Evolutionary conservation across 2,113 vertebrate genomes (phyloP), one percentile per base, ranked within the genome.

Genomic region (Indri indri): DNA sequence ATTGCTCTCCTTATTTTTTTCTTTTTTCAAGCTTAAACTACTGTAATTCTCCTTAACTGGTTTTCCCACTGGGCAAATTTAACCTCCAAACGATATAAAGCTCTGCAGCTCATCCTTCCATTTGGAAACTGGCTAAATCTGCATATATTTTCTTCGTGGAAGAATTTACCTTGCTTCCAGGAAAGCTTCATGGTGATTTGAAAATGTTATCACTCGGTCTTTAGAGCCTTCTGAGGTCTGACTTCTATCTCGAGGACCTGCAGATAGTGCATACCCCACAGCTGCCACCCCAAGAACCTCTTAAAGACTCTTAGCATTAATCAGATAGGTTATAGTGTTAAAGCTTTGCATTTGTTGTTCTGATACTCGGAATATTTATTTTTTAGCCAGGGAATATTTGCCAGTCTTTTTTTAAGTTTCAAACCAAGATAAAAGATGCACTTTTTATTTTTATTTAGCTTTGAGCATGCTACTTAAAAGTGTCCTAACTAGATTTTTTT

Each of bases 1-100:
- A 96, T 90, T 96, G 81, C 73, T 23, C 93, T 96, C 96, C 13
- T 40, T 82, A 80, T 42, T 22, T 30, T 50, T 65, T 82, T 65
- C n/a, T 61, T 63, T 95, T 97, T 98, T 97, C 83, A 97, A 97
- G 93, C 89, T 79, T 98, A 97, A 98, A 98, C 96, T 97, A 95
- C 97, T 97, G 84, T 98, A 98, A 98, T 99, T 99, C 97, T 98
- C 97, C 97, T 98, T 98, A 98, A 98, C 97, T 95, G 97, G 98
- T 98, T 98, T 98, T 98, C 98, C 98, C 98, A 98, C 97, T 91
- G 98, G 98, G 98, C 98, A 98, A 98, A 98, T 98, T 98, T 98
- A 98, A 98, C 97, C 97, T 98, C 98, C 92, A 97, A 98, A 97
- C 34, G 88, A 87, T 98, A 94, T 92, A 96, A 98, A 98, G 96